A percentile compares a stretch with the other conserved stretches of the same genome.
phyloP scores from a whole-genome alignment of 2,797 vertebrate species.

The Carapus acus region DNA sequence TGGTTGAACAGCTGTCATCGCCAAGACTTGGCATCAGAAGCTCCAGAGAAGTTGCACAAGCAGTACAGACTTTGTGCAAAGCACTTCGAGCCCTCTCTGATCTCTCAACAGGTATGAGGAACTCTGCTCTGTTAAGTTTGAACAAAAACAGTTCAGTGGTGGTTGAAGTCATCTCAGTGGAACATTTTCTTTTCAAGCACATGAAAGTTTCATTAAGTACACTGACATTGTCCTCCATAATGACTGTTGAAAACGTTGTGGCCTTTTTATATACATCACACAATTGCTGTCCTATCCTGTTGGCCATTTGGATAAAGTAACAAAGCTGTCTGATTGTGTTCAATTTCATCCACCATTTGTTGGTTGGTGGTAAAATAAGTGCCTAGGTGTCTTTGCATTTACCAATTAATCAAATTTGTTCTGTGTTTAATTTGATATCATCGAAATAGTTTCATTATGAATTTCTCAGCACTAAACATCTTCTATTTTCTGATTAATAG shows the following conservation, averaged over 20 bases:
- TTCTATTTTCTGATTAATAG: no score
- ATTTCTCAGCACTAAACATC: no score
- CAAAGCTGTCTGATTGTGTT: not conserved
- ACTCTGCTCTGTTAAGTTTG: not conserved
- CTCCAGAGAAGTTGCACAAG: constrained; percentile 88
- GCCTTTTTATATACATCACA: not conserved
- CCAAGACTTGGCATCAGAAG: constrained; percentile 84
- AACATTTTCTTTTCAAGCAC: no score
- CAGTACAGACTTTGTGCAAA: constrained; percentile 90
- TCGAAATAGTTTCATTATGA: no score
- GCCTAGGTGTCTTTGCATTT: not conserved
- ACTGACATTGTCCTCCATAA: no score
- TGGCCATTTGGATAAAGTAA: not conserved
- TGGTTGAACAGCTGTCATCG: constrained; percentile 82
- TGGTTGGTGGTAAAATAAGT: not conserved
- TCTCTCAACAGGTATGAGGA: constrained; percentile 82
- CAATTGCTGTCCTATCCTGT: not conserved
- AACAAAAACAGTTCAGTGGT: no score
- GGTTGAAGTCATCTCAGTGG: no score
- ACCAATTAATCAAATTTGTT: not conserved
- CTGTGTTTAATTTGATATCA: no score
- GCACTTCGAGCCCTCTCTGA: constrained; percentile 92
- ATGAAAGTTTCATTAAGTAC: no score
- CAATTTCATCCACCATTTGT: not conserved
- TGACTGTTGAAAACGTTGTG: no score